Base-by-base conservation (phyloP, 2,888 invertebrate genomes). In the Beris morrisii region DNA sequence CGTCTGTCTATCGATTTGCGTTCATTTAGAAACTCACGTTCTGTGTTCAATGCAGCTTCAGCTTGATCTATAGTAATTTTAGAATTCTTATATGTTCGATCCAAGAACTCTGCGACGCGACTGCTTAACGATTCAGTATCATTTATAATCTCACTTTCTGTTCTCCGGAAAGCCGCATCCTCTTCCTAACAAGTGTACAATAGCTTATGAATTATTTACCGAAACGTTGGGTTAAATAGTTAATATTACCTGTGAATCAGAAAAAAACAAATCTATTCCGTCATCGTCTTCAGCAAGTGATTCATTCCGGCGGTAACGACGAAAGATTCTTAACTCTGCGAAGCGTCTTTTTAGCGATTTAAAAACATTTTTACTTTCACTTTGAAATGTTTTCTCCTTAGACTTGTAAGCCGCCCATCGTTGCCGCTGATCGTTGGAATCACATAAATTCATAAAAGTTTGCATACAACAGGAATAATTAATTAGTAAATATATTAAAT, bases 201-300 rank as follows among this genome's bases (percentile, higher is more conserved):
- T 11, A 15, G 4, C n/a, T n/a, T 11, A 9, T 30, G 54, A 30
- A 7, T 7, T n/a, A n/a, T n/a, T n/a, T n/a, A n/a, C n/a, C n/a
- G n/a, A 30, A 52, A 52, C 15, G 28, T 54, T n/a, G 31, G 12
- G 52, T 12, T 4, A 13, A 57, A 9, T 22, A 57, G 15, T 5
- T 12, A 55, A 4, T 43, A 12, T 50, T 73, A 82, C 84, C 72
- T 90, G 92, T 72, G 90, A 90, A 73, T 92, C 92, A 58, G 92
- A 92, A 44, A 86, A 91, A 80, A 92, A 92, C 1, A 92, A 83
- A 80, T 93, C 92, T 7, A 93, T 87, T 74, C 88, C 91, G 79
- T 89, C 88, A 76, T 91, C 90, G 65, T 87, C 87, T 64, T 87
- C 87, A 22, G 84, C 82, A 28, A 69, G 56, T 53, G 70, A 38